Conservation (phyloP, 2,113 vertebrate species). For the Corapipo altera region DNA sequence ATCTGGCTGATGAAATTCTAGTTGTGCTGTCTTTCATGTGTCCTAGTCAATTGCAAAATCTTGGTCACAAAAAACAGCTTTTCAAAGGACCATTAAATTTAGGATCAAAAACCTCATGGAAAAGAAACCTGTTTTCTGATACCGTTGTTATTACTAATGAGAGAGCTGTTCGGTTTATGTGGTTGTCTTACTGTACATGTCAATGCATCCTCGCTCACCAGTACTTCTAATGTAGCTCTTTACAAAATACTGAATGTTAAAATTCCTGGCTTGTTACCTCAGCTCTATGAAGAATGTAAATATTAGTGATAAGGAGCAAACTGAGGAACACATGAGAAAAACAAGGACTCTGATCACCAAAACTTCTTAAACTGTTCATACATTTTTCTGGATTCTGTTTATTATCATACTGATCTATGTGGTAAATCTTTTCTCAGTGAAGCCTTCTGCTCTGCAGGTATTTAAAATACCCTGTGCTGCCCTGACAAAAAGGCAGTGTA, state of each 20-base stretch:
- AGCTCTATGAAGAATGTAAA: neutral
- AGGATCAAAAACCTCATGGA: neutral
- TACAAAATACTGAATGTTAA: neutral
- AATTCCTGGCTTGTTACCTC: neutral
- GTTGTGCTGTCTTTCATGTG: neutral
- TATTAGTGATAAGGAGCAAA: neutral
- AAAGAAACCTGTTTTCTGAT: neutral
- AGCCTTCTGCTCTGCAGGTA: neutral
- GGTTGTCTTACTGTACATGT: neutral
- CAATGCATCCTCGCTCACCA: neutral
- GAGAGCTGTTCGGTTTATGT: neutral
- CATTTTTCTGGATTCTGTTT: neutral
- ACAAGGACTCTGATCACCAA: neutral
- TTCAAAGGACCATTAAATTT: neutral
- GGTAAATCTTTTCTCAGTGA: neutral
- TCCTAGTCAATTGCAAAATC: neutral
- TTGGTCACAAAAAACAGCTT: neutral
- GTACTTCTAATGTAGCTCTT: neutral
- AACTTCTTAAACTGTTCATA: accelerated
- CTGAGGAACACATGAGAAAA: neutral
- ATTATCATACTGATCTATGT: neutral
- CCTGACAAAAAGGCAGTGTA: neutral
- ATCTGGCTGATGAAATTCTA: neutral
- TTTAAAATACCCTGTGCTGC: neutral
- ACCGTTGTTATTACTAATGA: neutral